Conservation (phyloP, 2,888 invertebrate genomes). For the Hirudinaria manillensis region DNA sequence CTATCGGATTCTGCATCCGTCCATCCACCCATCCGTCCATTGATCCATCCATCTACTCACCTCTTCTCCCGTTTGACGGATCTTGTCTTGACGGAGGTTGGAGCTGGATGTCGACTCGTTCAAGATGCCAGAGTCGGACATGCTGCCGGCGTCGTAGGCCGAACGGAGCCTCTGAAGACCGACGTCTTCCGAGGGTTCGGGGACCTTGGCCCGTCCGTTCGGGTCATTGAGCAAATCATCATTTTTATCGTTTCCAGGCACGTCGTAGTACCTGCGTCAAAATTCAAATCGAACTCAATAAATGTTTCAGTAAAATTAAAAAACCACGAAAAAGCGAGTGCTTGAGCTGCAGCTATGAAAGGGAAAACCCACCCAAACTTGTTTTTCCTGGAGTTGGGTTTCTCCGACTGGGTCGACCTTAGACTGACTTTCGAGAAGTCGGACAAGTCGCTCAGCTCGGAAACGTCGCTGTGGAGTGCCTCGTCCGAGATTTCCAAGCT, state of each 20-base stretch:
- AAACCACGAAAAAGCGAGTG: neutral
- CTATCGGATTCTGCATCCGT: too few species aligned
- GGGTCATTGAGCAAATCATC: constrained; percentile 12
- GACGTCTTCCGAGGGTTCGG: neutral
- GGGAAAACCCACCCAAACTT: neutral
- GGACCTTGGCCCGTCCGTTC: neutral
- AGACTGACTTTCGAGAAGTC: constrained; percentile 57
- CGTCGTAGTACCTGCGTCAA: neutral
- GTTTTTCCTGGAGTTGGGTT: constrained; percentile 56
- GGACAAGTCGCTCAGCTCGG: constrained; percentile 55
- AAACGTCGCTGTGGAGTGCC: constrained; percentile 51
- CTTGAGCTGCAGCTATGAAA: neutral
- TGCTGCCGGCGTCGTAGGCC: constrained; percentile 69
- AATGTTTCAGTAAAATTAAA: neutral
- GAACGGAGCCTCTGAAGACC: constrained; percentile 3
- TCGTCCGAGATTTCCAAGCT: constrained; percentile 51
- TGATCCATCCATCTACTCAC: too few species aligned
- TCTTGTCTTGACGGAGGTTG: neutral
- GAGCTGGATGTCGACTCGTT: constrained; percentile 47
- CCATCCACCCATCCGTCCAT: too few species aligned
- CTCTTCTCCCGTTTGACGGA: constrained; percentile 8
- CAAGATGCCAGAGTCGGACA: constrained; percentile 80
- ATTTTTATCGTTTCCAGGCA: neutral
- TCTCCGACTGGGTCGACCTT: constrained; percentile 89
- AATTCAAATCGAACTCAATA: neutral